Conservation (phyloP, 2,888 invertebrate species). For the Ametastegia equiseti region DNA sequence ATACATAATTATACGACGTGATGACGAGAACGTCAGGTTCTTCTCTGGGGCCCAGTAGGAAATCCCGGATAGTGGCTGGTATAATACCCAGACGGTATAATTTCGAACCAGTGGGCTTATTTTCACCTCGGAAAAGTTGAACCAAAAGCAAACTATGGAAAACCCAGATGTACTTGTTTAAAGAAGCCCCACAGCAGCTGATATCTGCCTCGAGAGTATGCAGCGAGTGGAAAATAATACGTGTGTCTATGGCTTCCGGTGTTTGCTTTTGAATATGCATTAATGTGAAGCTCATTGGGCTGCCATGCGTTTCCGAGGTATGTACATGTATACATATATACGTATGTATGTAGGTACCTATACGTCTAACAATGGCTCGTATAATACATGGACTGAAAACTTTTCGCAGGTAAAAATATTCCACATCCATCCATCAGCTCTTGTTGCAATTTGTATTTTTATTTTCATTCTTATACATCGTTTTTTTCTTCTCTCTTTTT, state of each 20-base stretch:
- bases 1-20: conserved; percentile 23
- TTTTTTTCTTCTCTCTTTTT: neutral
- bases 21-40: neutral
- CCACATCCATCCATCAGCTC: neutral
- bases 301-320: neutral
- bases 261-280: neutral
- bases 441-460: neutral
- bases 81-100: conserved; percentile 32
- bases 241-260: conserved; percentile 4
- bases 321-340: no score
- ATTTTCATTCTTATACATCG: neutral
- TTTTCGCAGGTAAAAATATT: neutral
- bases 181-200: conserved; percentile 33
- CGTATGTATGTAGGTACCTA: no score
- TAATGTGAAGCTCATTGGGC: neutral
- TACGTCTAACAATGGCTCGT: neutral
- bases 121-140: conserved; percentile 30
- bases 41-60: neutral
- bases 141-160: conserved; percentile 32
- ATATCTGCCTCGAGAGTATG: neutral
- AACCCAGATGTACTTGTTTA: conserved; percentile 3
- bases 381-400: neutral
- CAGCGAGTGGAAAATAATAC: neutral
- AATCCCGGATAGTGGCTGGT: no score
- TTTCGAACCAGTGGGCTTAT: conserved; percentile 24